Conservation (phyloP, 2,888 invertebrate genomes). For the Andricus curvator region DNA sequence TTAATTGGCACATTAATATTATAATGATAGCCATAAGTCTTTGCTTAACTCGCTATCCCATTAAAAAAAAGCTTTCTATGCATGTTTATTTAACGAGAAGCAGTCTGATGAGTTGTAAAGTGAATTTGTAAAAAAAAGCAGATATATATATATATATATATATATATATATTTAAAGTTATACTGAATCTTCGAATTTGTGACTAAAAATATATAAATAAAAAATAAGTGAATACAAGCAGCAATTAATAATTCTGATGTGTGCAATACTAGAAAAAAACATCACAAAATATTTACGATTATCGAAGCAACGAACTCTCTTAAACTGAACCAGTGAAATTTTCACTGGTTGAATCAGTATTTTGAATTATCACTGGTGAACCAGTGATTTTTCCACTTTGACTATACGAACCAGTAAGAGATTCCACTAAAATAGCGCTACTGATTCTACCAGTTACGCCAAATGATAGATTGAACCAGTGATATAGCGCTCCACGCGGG, state of each 20-base stretch:
- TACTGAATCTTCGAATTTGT: too few relatives aligned
- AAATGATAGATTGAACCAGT: too few relatives aligned
- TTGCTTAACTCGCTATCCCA: not conserved
- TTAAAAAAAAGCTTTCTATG: slow-evolving; percentile 7
- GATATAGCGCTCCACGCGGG: too few relatives aligned
- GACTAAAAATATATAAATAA: too few relatives aligned
- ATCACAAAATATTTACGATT: not conserved
- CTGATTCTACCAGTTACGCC: too few relatives aligned
- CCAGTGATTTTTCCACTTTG: too few relatives aligned
- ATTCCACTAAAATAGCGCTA: too few relatives aligned
- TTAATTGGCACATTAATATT: slow-evolving; percentile 22
- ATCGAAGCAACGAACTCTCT: not conserved
- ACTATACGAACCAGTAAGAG: too few relatives aligned
- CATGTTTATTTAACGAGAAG: not conserved
- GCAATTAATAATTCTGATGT: not conserved
- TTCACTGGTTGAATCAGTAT: not conserved
- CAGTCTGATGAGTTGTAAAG: not conserved
- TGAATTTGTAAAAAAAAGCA: not conserved
- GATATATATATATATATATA: too few relatives aligned
- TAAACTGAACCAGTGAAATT: too few relatives aligned
- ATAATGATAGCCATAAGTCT: slow-evolving; percentile 21
- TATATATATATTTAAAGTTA: too few relatives aligned
- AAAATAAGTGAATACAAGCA: too few relatives aligned
- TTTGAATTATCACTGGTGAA: not conserved
- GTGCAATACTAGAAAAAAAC: not conserved